These are phyloP conservation scores for Chironex yamaguchii DNA, from an alignment of 30 jellyfish, hydroid and myxozoan species.

Conservation along the genomic window DNA sequence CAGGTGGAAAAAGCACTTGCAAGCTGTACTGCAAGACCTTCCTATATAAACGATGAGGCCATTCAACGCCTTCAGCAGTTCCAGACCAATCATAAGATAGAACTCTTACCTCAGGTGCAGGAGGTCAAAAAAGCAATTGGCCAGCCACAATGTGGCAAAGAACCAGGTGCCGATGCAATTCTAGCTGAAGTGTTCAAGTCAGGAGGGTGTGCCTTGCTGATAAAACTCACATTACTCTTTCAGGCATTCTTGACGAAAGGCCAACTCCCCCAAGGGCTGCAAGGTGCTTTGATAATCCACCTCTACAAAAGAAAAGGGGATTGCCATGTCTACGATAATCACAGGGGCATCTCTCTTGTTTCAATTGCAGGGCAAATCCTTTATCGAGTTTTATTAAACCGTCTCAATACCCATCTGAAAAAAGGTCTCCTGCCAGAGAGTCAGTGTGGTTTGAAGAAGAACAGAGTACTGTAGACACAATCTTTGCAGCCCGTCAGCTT, in stretches of 20 bases:
- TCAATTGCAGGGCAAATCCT: slow-evolving; percentile 3
- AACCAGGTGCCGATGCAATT: neutral
- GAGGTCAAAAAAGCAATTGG: neutral
- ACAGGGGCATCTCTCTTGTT: slow-evolving; percentile 4
- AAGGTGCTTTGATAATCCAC: neutral
- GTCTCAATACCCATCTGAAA: no score
- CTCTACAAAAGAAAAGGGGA: no score
- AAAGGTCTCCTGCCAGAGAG: no score
- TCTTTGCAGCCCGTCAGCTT: no score
- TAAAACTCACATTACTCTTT: neutral
- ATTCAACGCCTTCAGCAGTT: no score
- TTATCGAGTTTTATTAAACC: neutral
- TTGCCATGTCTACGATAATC: no score
- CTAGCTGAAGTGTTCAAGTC: neutral
- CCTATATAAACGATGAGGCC: neutral
- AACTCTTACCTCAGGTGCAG: no score
- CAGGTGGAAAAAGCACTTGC: slow-evolving; percentile 17
- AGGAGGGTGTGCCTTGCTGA: neutral
- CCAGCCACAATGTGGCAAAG: neutral
- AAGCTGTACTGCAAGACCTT: neutral
- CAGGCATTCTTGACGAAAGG: neutral
- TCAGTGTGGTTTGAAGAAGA: no score
- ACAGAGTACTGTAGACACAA: no score
- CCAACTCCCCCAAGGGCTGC: neutral
- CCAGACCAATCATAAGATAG: no score